These are phyloP conservation scores for Tribolium madens DNA, from an alignment of 1,140 invertebrate genomes.

Conservation along the genomic window DNA sequence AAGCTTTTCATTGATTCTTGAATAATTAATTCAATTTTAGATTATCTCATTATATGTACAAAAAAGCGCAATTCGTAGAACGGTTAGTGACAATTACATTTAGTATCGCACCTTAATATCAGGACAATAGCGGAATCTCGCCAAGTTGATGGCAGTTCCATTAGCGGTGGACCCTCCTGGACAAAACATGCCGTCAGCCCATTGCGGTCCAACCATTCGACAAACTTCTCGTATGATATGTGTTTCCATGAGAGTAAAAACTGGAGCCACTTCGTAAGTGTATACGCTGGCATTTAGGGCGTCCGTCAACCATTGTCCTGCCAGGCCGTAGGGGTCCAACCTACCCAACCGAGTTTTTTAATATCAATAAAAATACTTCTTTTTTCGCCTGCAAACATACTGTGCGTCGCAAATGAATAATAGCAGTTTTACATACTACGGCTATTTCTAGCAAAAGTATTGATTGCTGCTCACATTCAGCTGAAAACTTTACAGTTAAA, in stretches of 20 bases:
- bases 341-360: conserved; percentile 51
- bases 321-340: conserved; percentile 69
- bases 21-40: not conserved
- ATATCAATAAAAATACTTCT: not conserved
- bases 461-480: not conserved
- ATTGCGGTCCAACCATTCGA: conserved; percentile 64
- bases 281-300: conserved; percentile 70
- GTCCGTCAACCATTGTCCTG: conserved; percentile 69
- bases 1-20: not conserved
- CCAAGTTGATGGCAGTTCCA: conserved; percentile 75
- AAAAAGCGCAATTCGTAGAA: not conserved
- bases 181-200: conserved; percentile 76
- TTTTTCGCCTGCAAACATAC: not conserved
- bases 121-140: conserved; percentile 71
- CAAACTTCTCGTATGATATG: conserved; percentile 69
- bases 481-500: too few species aligned
- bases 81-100: conserved; percentile 22
- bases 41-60: not conserved
- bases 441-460: not conserved
- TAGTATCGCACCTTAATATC: conserved; percentile 68
- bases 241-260: conserved; percentile 71
- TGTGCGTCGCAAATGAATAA: not conserved
- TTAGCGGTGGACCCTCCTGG: conserved; percentile 83
- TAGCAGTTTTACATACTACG: not conserved
- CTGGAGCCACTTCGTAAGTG: conserved; percentile 70